Conservation (phyloP, 2,113 vertebrate genomes). For the Nycticebus coucang region DNA sequence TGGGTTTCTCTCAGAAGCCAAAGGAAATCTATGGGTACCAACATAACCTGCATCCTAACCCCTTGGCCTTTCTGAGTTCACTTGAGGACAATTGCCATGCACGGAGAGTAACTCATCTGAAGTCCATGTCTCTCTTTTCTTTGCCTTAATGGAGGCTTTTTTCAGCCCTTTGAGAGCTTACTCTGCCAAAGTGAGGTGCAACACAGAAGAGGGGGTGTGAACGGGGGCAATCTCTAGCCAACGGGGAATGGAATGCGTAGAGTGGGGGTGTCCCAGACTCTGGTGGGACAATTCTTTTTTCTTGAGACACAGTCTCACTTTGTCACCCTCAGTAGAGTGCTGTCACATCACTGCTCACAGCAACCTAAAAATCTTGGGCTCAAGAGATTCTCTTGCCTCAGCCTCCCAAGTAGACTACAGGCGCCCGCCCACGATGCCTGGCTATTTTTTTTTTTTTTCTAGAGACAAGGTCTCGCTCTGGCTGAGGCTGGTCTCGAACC, state of each 20-base stretch:
- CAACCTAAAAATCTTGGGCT: no score
- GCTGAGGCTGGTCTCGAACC: no score
- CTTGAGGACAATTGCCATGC: not conserved
- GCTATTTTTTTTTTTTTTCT: no score
- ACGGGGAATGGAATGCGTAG: not conserved
- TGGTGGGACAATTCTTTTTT: not conserved
- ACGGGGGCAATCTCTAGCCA: not conserved
- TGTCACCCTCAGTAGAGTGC: no score
- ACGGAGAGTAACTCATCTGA: not conserved
- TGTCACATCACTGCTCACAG: no score
- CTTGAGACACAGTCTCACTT: no score
- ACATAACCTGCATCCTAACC: not conserved
- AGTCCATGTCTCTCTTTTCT: not conserved
- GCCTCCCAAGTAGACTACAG: no score
- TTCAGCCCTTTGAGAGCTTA: not conserved
- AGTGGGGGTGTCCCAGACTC: not conserved
- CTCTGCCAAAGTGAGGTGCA: not conserved
- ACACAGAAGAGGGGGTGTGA: no score
- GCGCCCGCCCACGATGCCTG: no score
- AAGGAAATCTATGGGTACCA: not conserved
- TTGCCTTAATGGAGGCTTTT: not conserved
- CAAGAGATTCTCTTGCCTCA: no score
- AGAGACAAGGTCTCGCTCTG: no score
- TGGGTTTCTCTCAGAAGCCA: not conserved
- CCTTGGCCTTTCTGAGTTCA: not conserved